Evolutionary conservation across 1,140 invertebrate genomes (phyloP).

Genomic region (Wiebesia pumilae): DNA sequence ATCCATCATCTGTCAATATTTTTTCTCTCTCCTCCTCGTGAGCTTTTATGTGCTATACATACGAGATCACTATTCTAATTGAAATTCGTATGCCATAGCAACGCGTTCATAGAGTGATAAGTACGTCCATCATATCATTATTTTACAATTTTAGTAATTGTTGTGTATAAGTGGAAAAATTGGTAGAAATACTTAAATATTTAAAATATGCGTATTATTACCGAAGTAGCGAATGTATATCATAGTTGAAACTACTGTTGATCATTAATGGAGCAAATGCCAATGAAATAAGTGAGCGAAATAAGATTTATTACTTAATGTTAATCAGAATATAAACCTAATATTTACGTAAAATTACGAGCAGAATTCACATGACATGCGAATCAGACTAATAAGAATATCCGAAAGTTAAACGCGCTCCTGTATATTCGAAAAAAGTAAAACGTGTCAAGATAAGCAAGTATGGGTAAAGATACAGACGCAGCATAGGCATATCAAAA

Average conservation of each 20-base stretch:
- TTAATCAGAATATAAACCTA: neutral
- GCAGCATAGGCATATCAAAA: too few relatives aligned
- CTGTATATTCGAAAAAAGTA: neutral
- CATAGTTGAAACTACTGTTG: neutral
- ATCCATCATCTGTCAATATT: too few relatives aligned
- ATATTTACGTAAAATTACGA: slow-evolving; percentile 20
- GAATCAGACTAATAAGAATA: neutral
- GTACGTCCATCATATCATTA: too few relatives aligned
- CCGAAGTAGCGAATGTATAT: neutral
- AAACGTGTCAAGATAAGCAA: neutral
- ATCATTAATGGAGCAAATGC: neutral
- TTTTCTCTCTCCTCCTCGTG: too few relatives aligned
- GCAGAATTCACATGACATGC: neutral
- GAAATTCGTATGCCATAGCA: too few relatives aligned
- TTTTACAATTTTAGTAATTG: too few relatives aligned
- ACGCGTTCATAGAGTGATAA: too few relatives aligned
- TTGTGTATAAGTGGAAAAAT: neutral
- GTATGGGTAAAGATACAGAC: neutral
- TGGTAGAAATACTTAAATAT: neutral
- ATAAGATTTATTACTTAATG: neutral
- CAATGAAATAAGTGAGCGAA: neutral
- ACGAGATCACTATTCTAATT: too few relatives aligned
- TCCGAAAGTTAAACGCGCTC: neutral
- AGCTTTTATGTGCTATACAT: too few relatives aligned
- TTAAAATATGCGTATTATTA: neutral